phyloP scores from a whole-genome alignment of 1,140 invertebrate genomes.

The Pseudomyrmex flavicornis region DNA sequence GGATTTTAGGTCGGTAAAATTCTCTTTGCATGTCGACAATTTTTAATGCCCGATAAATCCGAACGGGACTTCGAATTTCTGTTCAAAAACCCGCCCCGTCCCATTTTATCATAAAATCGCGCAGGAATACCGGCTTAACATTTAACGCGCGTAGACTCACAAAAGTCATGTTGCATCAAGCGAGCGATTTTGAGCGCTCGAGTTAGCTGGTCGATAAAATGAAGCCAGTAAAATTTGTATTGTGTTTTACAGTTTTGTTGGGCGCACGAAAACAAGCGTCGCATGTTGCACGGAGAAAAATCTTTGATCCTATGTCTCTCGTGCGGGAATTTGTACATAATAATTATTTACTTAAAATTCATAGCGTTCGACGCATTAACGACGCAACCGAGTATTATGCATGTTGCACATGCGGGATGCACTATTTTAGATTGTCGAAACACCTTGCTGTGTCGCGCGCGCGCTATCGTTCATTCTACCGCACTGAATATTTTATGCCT shows the following conservation, averaged over 20 bases:
- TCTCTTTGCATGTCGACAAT: conserved; percentile 31
- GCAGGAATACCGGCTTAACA: not conserved
- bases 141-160: conserved; percentile 1
- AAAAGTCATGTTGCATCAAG: not conserved
- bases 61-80: conserved; percentile 27
- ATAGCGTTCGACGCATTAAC: not conserved
- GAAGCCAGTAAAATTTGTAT: not conserved
- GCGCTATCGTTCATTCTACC: conserved; percentile 67
- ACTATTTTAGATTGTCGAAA: conserved; percentile 61
- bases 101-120: conserved; percentile 15
- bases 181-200: not conserved
- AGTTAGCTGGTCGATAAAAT: conserved; percentile 35
- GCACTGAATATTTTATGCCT: conserved; percentile 28
- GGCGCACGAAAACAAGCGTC: not conserved
- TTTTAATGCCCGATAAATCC: conserved; percentile 20
- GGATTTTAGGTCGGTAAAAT: conserved; percentile 39
- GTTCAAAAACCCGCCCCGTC: not conserved
- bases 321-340: not conserved
- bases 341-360: not conserved
- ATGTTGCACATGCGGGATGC: conserved; percentile 68
- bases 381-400: not conserved
- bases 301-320: not conserved
- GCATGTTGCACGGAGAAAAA: conserved; percentile 19
- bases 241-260: not conserved
- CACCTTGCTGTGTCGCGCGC: conserved; percentile 1